phyloP scores from a whole-genome alignment of 2,888 invertebrate species.

The Saturnia japonica region DNA sequence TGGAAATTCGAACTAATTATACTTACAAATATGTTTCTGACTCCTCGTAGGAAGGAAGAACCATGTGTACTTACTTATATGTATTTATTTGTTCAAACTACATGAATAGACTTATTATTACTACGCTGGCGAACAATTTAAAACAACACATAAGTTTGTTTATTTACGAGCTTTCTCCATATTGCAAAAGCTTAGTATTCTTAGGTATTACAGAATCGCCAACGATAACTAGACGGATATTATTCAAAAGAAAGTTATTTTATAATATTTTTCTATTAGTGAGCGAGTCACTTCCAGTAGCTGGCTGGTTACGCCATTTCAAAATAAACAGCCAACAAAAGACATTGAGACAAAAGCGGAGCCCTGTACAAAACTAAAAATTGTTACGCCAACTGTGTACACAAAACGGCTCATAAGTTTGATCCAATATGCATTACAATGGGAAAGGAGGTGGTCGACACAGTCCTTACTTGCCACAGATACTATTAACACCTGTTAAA shows the following conservation, averaged over 20 bases:
- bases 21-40: too few species aligned
- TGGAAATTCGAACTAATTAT: too few species aligned
- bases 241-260: background rate
- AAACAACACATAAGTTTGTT: background rate
- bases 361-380: conserved; percentile 61
- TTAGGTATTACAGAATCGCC: too few species aligned
- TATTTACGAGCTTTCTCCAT: background rate
- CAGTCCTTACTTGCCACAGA: conserved; percentile 62
- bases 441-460: conserved; percentile 65
- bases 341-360: conserved; percentile 46
- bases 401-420: conserved; percentile 62
- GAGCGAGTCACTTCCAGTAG: conserved; percentile 11
- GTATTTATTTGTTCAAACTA: too few species aligned
- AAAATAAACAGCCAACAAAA: conserved; percentile 47
- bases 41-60: too few species aligned
- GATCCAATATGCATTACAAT: conserved; percentile 80
- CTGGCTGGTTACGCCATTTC: background rate
- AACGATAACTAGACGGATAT: background rate
- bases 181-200: too few species aligned
- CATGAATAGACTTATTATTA: too few species aligned
- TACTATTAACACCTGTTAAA: conserved; percentile 45
- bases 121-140: background rate
- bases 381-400: conserved; percentile 74
- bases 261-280: background rate
- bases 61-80: too few species aligned